Conservation (phyloP, 1,140 invertebrate genomes). For the Drosophila malerkotliana region DNA sequence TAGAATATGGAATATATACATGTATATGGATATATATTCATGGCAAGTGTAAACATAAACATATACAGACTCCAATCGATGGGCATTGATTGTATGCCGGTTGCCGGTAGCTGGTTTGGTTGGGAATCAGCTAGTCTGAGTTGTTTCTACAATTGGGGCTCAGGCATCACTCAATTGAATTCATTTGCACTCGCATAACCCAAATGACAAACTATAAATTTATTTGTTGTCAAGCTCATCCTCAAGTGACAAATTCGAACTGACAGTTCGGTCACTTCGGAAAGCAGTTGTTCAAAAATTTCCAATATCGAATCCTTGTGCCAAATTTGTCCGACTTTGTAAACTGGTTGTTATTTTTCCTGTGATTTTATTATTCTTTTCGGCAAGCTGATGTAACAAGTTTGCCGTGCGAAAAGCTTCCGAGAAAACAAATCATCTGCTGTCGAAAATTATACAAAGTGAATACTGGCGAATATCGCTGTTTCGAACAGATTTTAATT, state of each 20-base stretch:
- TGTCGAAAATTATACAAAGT: conserved; percentile 42
- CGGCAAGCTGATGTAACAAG: conserved; percentile 51
- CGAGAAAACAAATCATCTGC: conserved; percentile 51
- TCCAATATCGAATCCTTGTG: conserved; percentile 27
- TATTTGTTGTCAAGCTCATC: conserved; percentile 57
- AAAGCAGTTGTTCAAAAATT: conserved; percentile 23
- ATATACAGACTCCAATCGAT: conserved; percentile 24
- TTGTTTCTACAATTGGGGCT: conserved; percentile 63
- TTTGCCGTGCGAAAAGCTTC: conserved; percentile 56
- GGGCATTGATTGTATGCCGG: conserved; percentile 54
- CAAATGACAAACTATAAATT: conserved; percentile 59
- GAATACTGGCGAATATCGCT: conserved; percentile 23
- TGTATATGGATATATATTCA: conserved; percentile 8
- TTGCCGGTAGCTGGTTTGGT: conserved; percentile 59
- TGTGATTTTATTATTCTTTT: conserved; percentile 24
- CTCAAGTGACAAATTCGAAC: conserved; percentile 22
- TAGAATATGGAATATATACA: background rate
- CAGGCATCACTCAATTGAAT: conserved; percentile 61
- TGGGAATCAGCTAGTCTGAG: conserved; percentile 74
- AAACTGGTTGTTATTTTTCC: conserved; percentile 33
- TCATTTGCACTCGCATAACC: conserved; percentile 43
- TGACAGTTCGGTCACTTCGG: conserved; percentile 31
- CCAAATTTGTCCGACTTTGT: conserved; percentile 20
- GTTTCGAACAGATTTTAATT: conserved; percentile 58
- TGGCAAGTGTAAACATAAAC: conserved; percentile 19